These are phyloP conservation scores for Acanthopleura granulata DNA, from an alignment of 2,888 invertebrate species.

Conservation along the genomic window DNA sequence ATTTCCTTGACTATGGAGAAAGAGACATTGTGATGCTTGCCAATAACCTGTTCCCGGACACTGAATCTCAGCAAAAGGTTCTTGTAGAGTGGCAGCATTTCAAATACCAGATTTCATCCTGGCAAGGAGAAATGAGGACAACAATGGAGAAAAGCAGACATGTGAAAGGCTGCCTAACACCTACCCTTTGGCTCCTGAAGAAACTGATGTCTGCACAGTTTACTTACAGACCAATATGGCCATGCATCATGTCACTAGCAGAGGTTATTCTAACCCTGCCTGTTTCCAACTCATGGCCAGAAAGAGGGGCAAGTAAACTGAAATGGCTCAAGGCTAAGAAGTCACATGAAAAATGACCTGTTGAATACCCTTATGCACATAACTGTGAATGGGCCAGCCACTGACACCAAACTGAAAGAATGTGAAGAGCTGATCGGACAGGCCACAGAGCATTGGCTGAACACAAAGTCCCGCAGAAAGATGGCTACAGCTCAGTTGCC, in stretches of 20 bases:
- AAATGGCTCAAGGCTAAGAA: slow-evolving; percentile 26
- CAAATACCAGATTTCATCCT: not conserved
- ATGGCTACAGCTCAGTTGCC: not conserved
- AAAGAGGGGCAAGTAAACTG: slow-evolving; percentile 36
- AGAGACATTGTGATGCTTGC: not conserved
- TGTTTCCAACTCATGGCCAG: slow-evolving; percentile 38
- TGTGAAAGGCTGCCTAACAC: not conserved
- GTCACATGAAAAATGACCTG: slow-evolving; percentile 20
- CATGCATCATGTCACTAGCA: slow-evolving; percentile 20
- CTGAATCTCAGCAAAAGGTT: not conserved
- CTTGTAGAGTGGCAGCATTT: not conserved
- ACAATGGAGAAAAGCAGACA: not conserved
- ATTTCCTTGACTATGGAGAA: slow-evolving; percentile 1
- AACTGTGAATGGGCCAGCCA: slow-evolving; percentile 28
- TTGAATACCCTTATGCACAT: slow-evolving; percentile 26
- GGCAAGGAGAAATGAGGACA: not conserved
- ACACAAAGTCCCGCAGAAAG: slow-evolving; percentile 23
- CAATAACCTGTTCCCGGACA: not conserved
- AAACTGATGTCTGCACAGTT: slow-evolving; percentile 8
- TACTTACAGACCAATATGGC: slow-evolving; percentile 24
- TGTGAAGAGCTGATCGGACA: slow-evolving; percentile 12
- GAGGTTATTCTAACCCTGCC: slow-evolving; percentile 31
- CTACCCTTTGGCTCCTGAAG: not conserved
- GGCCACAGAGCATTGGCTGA: slow-evolving; percentile 23
- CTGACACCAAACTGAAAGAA: not conserved